Conservation (phyloP, 92 coral and sea anemone genomes). For the Isaurus tuberculatus region DNA sequence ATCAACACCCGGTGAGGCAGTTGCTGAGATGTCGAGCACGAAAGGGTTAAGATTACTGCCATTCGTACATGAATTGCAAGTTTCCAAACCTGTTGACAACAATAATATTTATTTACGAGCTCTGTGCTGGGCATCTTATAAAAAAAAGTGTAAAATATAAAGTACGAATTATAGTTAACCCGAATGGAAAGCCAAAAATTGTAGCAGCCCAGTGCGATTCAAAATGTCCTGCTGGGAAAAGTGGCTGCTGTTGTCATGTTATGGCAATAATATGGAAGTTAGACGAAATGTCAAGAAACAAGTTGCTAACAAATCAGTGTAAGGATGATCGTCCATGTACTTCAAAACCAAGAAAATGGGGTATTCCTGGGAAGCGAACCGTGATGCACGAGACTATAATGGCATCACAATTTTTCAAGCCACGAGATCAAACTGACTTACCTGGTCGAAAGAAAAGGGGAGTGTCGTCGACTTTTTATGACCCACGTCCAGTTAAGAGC, state of each 20-base stretch:
- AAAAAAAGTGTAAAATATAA: constrained; percentile 70
- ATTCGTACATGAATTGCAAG: constrained; percentile 69
- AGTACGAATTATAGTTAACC: constrained; percentile 59
- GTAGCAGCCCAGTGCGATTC: constrained; percentile 64
- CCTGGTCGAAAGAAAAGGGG: constrained; percentile 68
- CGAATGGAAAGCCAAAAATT: constrained; percentile 67
- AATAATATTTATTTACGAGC: constrained; percentile 60
- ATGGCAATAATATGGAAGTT: constrained; percentile 74
- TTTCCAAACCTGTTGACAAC: constrained; percentile 45
- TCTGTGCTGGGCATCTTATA: constrained; percentile 75
- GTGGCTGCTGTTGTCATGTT: constrained; percentile 73
- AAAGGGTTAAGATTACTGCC: constrained; percentile 61
- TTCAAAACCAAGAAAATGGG: constrained; percentile 82
- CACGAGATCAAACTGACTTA: constrained; percentile 62
- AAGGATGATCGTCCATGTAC: constrained; percentile 67
- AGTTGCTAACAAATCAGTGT: constrained; percentile 2
- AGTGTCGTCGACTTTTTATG: constrained; percentile 53
- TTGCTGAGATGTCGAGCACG: constrained; percentile 69
- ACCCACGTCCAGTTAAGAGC: constrained; percentile 62
- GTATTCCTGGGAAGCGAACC: constrained; percentile 72
- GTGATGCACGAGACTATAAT: constrained; percentile 69
- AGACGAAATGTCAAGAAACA: constrained; percentile 75
- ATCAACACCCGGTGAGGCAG: constrained; percentile 54
- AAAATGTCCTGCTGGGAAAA: constrained; percentile 72
- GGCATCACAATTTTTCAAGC: constrained; percentile 66